Conservation (phyloP, 2,797 vertebrate species). For the Saxicola maurus region DNA sequence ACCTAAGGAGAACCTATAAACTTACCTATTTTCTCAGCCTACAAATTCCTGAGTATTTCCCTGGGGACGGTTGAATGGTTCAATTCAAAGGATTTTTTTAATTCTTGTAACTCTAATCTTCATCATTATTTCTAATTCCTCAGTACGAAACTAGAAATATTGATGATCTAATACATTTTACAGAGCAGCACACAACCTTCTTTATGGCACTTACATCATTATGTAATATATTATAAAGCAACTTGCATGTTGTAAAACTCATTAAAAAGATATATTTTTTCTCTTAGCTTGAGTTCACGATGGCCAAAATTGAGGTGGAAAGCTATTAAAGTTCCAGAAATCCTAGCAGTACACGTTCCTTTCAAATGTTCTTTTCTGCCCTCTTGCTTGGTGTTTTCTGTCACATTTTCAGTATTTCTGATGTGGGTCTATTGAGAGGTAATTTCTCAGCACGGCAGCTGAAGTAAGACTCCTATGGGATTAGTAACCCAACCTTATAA, state of each 20-base stretch:
- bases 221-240: conserved; percentile 77
- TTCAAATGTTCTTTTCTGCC: conserved; percentile 60
- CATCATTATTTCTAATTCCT: conserved; percentile 78
- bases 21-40: conserved; percentile 66
- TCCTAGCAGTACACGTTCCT: conserved; percentile 59
- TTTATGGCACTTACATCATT: conserved; percentile 73
- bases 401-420: conserved; percentile 62
- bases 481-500: conserved; percentile 36
- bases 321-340: conserved; percentile 77
- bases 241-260: conserved; percentile 74
- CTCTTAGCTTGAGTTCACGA: conserved; percentile 69
- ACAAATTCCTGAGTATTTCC: conserved; percentile 71
- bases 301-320: conserved; percentile 73
- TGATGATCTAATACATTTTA: conserved; percentile 77
- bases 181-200: conserved; percentile 64
- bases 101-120: conserved; percentile 76
- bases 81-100: conserved; percentile 73
- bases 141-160: conserved; percentile 71
- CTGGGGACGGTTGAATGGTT: conserved; percentile 59
- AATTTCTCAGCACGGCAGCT: conserved; percentile 17
- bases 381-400: conserved; percentile 49
- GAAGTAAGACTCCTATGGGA: background rate
- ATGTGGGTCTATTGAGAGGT: conserved; percentile 37
- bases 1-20: conserved; percentile 71
- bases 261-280: conserved; percentile 74